A percentile compares a stretch with the other conserved stretches of the same genome.
phyloP scores from a whole-genome alignment of 2,888 invertebrate species.

The Eumerus sabulonum region DNA sequence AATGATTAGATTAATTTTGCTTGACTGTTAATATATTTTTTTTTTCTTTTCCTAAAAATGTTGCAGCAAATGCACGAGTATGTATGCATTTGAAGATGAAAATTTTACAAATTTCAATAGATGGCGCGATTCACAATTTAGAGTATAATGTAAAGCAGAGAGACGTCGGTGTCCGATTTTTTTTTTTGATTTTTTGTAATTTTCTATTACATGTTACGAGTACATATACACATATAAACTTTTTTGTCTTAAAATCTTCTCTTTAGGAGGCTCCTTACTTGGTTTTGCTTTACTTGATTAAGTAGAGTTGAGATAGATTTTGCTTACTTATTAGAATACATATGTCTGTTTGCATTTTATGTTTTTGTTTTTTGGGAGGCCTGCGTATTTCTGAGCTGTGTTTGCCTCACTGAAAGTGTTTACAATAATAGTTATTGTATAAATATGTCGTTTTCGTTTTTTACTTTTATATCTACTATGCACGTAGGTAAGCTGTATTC shows the following conservation, averaged over 20 bases:
- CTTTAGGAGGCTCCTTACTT: constrained; percentile 7
- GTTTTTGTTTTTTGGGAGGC: constrained; percentile 32
- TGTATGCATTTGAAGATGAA: no score
- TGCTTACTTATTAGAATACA: constrained; percentile 20
- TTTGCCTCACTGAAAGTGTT: constrained; percentile 52
- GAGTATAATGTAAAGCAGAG: constrained; percentile 28
- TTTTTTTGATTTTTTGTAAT: constrained; percentile 11
- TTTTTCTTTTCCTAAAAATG: constrained; percentile 14
- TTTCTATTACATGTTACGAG: no score
- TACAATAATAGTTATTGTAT: constrained; percentile 49
- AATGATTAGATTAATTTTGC: constrained; percentile 43
- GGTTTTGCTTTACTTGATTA: no score
- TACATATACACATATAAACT: constrained; percentile 10
- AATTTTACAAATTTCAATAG: no score
- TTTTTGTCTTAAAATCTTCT: constrained; percentile 7
- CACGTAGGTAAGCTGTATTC: constrained; percentile 56
- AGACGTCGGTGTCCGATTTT: constrained; percentile 9
- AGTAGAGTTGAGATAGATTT: constrained; percentile 44
- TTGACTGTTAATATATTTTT: no score
- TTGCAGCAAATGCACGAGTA: no score
- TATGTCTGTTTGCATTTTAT: no score
- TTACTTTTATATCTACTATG: constrained; percentile 31
- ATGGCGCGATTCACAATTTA: constrained; percentile 50
- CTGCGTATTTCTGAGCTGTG: constrained; percentile 26
- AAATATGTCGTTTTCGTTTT: constrained; percentile 31